Conservation (phyloP, 2,888 invertebrate species). For the Bugulina stolonifera region DNA sequence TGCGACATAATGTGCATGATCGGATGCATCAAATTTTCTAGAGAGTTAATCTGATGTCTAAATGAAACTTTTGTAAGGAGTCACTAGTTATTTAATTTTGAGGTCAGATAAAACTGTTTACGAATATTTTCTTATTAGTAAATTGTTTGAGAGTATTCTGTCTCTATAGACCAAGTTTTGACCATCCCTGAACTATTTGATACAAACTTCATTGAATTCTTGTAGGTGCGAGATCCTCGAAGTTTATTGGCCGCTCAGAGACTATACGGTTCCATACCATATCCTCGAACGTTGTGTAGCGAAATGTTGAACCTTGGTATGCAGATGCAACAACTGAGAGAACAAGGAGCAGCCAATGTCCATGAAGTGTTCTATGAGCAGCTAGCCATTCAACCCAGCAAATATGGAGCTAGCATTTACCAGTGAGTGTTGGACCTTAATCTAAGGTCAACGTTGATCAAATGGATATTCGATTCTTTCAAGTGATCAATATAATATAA, state of each 20-base stretch:
- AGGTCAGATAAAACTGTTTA: too few species aligned
- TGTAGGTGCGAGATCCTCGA: slow-evolving; percentile 5
- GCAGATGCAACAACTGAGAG: neutral
- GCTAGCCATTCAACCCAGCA: neutral
- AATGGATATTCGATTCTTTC: too few species aligned
- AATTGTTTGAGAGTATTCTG: too few species aligned
- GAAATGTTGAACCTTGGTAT: neutral
- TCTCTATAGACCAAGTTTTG: too few species aligned
- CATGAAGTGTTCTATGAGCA: slow-evolving; percentile 19
- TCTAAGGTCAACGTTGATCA: neutral
- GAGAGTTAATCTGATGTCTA: too few species aligned
- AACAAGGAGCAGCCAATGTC: neutral
- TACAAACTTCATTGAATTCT: too few species aligned
- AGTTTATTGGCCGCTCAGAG: neutral
- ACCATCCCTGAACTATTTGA: too few species aligned
- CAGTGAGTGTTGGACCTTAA: neutral
- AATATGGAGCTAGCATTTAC: neutral
- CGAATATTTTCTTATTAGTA: too few species aligned
- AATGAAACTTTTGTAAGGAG: too few species aligned
- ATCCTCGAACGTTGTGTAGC: neutral
- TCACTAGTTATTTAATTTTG: too few species aligned
- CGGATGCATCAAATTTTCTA: too few species aligned
- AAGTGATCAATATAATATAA: neutral
- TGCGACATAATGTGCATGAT: too few species aligned
- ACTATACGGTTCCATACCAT: neutral